Percentiles rank a stretch among this genome's conserved stretches.
Evolutionary conservation across 2,113 vertebrate genomes (phyloP).

Genomic region (Tychaedon coryphoeus): DNA sequence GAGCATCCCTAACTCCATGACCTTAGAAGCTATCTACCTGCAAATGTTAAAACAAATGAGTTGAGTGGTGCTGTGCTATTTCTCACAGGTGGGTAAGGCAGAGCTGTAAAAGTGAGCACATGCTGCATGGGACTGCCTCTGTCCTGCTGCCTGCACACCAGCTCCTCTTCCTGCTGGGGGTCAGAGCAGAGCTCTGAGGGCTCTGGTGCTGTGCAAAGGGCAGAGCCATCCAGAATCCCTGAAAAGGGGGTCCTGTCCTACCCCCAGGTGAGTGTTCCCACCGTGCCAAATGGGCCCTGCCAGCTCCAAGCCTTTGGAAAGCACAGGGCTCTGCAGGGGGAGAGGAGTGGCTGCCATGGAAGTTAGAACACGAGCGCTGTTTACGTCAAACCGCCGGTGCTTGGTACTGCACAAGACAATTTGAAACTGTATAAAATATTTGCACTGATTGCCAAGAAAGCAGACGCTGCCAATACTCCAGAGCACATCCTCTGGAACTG

Average conservation of each 20-base stretch:
- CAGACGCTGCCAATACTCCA: conserved; percentile 59
- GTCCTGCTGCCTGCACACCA: background rate
- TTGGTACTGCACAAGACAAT: background rate
- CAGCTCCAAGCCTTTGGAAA: rapidly evolving
- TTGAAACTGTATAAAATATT: conserved; percentile 58
- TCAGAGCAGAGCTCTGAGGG: background rate
- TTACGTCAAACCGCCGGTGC: background rate
- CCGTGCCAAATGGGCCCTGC: rapidly evolving
- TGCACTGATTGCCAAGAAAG: conserved; percentile 65
- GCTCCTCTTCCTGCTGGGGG: background rate
- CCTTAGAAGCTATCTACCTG: background rate
- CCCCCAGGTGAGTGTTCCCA: background rate
- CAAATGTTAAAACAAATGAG: background rate
- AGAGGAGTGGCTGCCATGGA: background rate
- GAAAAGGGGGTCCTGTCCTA: background rate
- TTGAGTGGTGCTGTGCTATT: background rate
- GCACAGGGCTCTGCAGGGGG: background rate
- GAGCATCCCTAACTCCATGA: background rate
- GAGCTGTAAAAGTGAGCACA: background rate
- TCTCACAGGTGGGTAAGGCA: background rate
- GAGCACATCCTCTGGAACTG: conserved; percentile 75
- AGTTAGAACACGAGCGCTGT: background rate
- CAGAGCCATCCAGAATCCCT: background rate
- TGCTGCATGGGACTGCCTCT: background rate
- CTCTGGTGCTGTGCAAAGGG: background rate